Percentiles rank a stretch among this genome's conserved stretches.
phyloP scores from a whole-genome alignment of 2,797 vertebrate genomes.

The Jordanella pulchra region DNA sequence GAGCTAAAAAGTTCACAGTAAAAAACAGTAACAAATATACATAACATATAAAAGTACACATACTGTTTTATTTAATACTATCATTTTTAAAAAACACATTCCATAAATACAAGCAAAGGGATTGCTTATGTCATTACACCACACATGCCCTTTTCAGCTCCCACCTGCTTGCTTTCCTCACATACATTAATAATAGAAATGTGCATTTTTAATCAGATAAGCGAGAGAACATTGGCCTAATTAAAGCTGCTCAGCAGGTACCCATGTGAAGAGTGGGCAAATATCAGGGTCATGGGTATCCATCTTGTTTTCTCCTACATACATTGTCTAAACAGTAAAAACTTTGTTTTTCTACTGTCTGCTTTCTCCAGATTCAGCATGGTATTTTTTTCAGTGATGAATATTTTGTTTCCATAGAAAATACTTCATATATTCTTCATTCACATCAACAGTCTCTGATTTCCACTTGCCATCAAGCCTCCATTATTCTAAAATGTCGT shows the following conservation, averaged over 20 bases:
- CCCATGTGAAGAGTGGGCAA: constrained; percentile 35
- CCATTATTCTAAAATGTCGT: constrained; percentile 62
- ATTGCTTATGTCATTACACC: neutral
- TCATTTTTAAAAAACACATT: neutral
- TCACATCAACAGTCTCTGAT: constrained; percentile 27
- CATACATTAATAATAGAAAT: constrained; percentile 49
- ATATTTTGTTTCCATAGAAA: constrained; percentile 16
- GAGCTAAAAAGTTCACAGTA: neutral
- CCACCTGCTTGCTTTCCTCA: constrained; percentile 29
- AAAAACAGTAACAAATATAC: too few species aligned
- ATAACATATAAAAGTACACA: too few species aligned
- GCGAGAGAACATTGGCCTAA: constrained; percentile 47
- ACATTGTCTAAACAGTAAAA: constrained; percentile 37
- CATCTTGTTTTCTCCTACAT: constrained; percentile 33
- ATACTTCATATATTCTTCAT: constrained; percentile 27
- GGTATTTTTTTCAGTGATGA: constrained; percentile 29
- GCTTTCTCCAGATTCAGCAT: constrained; percentile 13
- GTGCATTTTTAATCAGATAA: constrained; percentile 57
- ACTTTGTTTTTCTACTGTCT: constrained; percentile 13
- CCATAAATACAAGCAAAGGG: constrained; percentile 6
- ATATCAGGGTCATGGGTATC: constrained; percentile 40
- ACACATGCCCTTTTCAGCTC: constrained; percentile 14
- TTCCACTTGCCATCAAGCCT: constrained; percentile 33
- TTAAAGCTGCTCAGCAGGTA: constrained; percentile 55
- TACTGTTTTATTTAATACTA: neutral